Evolutionary conservation across 2,888 invertebrate species (phyloP).

Genomic region (Tanytarsus gracilentus): DNA sequence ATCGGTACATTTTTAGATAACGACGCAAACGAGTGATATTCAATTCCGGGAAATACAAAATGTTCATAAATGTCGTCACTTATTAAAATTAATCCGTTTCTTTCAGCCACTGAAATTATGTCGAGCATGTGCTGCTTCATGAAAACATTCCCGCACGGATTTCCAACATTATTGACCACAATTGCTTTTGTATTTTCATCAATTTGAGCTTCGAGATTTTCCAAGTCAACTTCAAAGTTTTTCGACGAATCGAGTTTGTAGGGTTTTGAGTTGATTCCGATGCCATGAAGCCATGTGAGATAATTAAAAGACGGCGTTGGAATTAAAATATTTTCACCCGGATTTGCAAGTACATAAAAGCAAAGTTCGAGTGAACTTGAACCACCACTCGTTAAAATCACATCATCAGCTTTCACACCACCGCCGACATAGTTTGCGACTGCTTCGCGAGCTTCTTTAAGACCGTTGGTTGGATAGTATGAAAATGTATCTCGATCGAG

Average conservation of each 20-base stretch:
- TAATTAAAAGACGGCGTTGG: slow-evolving; percentile 76
- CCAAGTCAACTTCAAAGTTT: slow-evolving; percentile 84
- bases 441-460: slow-evolving; percentile 65
- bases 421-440: slow-evolving; percentile 75
- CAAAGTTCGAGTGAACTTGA: slow-evolving; percentile 91
- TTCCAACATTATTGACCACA: slow-evolving; percentile 93
- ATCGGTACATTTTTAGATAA: slow-evolving; percentile 83
- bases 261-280: slow-evolving; percentile 68
- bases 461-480: slow-evolving; percentile 78
- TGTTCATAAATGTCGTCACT: slow-evolving; percentile 98
- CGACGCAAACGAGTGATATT: slow-evolving; percentile 74
- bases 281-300: slow-evolving; percentile 75
- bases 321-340: slow-evolving; percentile 86
- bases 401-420: slow-evolving; percentile 55
- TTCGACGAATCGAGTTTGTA: slow-evolving; percentile 68
- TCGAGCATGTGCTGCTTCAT: slow-evolving; percentile 67
- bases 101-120: slow-evolving; percentile 70
- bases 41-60: slow-evolving; percentile 76
- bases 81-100: slow-evolving; percentile 80
- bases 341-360: slow-evolving; percentile 77
- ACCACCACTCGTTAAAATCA: slow-evolving; percentile 90
- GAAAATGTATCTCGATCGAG: slow-evolving; percentile 64
- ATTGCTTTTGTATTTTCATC: slow-evolving; percentile 86
- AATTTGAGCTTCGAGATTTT: slow-evolving; percentile 77
- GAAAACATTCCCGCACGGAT: slow-evolving; percentile 97